Conservation (phyloP, 2,113 vertebrate species). For the Scartelaos histophorus region DNA sequence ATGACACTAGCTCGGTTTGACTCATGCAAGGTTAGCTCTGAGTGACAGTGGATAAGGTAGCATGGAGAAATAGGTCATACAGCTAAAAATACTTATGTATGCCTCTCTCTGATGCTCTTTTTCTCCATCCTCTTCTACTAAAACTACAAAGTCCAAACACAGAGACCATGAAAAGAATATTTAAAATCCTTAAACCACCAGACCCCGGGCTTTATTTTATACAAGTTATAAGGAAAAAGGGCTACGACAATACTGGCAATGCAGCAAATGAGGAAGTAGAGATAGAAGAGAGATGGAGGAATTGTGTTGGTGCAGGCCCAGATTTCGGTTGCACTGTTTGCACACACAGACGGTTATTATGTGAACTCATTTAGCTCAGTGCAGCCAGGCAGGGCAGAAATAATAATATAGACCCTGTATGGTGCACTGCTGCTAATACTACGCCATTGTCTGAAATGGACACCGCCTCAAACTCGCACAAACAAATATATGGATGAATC, state of each 20-base stretch:
- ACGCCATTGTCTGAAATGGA: slow-evolving; percentile 50
- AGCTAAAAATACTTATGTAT: slow-evolving; percentile 82
- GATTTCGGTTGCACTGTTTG: slow-evolving; percentile 63
- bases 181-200: slow-evolving; percentile 65
- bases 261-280: slow-evolving; percentile 55
- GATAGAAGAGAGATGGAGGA: slow-evolving; percentile 57
- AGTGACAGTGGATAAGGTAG: slow-evolving; percentile 80
- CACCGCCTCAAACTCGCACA: slow-evolving; percentile 25
- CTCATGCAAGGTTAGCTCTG: slow-evolving; percentile 63
- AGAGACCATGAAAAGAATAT: slow-evolving; percentile 67
- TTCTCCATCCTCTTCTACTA: slow-evolving; percentile 46
- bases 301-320: slow-evolving; percentile 55
- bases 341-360: slow-evolving; percentile 71
- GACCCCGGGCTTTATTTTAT: slow-evolving; percentile 57
- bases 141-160: slow-evolving; percentile 65
- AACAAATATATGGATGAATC: slow-evolving; percentile 34
- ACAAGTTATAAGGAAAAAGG: slow-evolving; percentile 37
- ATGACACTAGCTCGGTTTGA: slow-evolving; percentile 52
- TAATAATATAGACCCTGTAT: slow-evolving; percentile 68
- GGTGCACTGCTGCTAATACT: slow-evolving; percentile 8
- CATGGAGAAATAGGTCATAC: slow-evolving; percentile 82
- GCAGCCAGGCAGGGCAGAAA: slow-evolving; percentile 76
- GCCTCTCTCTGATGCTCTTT: slow-evolving; percentile 63
- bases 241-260: slow-evolving; percentile 25
- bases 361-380: slow-evolving; percentile 73